phyloP scores from a whole-genome alignment of 2,797 vertebrate genomes.

The Pitangus sulphuratus region DNA sequence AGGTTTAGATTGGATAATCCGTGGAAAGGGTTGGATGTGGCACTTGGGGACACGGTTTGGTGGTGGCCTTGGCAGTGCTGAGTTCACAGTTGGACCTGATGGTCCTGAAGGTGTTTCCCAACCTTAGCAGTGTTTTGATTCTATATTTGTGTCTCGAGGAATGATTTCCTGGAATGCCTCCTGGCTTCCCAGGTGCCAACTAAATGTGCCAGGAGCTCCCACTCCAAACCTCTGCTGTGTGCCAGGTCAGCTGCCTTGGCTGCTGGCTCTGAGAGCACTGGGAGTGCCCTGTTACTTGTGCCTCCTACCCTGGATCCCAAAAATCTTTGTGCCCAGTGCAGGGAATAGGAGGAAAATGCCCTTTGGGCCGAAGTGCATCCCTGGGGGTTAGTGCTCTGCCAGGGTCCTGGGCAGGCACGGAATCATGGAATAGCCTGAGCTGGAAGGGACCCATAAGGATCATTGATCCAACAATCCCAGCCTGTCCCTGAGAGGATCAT shows the following conservation, averaged over 20 bases:
- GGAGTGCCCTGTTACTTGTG: accelerated
- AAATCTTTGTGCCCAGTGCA: accelerated
- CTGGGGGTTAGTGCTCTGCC: neutral
- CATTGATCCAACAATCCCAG: neutral
- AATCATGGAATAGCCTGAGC: neutral
- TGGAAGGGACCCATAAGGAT: neutral
- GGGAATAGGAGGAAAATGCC: neutral
- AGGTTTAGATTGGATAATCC: neutral
- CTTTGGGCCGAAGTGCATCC: neutral
- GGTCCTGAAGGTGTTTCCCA: neutral
- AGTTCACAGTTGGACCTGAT: neutral
- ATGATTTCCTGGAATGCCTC: neutral
- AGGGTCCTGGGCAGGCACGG: neutral
- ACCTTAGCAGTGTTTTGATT: accelerated
- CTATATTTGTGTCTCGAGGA: accelerated
- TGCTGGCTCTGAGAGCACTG: accelerated
- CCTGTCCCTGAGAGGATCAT: neutral
- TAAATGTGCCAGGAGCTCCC: accelerated
- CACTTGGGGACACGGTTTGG: neutral
- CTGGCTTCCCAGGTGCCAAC: neutral
- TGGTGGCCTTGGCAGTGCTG: neutral
- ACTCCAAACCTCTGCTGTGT: neutral
- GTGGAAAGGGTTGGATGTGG: neutral
- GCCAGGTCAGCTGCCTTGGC: neutral
- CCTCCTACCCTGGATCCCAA: neutral